Evolutionary conservation across 2,797 vertebrate genomes (phyloP), one percentile per base, ranked within the genome.

Genomic region (Manis javanica): DNA sequence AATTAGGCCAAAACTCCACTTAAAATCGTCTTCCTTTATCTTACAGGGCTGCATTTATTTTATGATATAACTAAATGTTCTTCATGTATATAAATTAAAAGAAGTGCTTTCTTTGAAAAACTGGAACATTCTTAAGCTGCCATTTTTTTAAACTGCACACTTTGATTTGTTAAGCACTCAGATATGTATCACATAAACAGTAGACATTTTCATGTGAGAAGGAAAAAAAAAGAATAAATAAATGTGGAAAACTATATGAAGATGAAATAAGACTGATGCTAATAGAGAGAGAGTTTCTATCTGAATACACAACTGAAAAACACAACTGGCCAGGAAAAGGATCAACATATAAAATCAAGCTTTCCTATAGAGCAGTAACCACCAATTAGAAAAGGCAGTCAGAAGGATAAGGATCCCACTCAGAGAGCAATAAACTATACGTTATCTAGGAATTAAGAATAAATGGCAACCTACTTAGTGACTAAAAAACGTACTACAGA

Each of bases 111-210:
- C 98, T 98, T 98, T 95, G 96, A 98, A 99, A 99, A 99, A 99
- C 99, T 99, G 99, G 99, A 99, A 98, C 98, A 98, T 98, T 98
- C 98, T 98, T 98, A 99, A 99, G 98, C 98, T 99, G 98, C 98
- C 74, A 7, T 98, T 59, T 55, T 87, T 79, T 92, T 46, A 98
- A 98, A 98, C 98, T 98, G 98, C 98, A 98, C 97, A 97, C 97
- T 98, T 98, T 98, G 97, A 98, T 98, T 98, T 98, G 97, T 98
- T 98, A 96, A 97, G 98, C 96, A 98, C 97, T 98, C 97, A 98
- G 96, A 96, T 98, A 98, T 97, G 94, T 97, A 95, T 98, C 96
- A 96, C 97, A 98, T 97, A 98, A 96, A 98, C 94, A 97, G 96
- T 97, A 92, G 95, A 88, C 97, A 96, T 98, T 98, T 98, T 97